Evolutionary conservation across 2,113 vertebrate species (phyloP).

Genomic region (Hucho hucho): DNA sequence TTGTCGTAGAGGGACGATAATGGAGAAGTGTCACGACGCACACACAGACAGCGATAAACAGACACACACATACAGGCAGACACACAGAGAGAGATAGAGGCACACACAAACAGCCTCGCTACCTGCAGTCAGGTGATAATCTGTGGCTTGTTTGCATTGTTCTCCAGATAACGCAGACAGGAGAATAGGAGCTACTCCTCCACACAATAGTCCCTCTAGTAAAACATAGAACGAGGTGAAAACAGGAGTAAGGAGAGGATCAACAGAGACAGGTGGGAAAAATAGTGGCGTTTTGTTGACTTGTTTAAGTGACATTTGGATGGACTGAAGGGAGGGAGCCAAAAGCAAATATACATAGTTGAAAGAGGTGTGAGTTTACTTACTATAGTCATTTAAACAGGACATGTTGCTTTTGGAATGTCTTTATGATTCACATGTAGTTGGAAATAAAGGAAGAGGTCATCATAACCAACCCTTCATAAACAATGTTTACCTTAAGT

Average conservation of each 20-base stretch:
- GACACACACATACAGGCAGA: background rate
- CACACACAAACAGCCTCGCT: slow-evolving; percentile 1
- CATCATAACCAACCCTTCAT: background rate
- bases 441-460: too few species aligned
- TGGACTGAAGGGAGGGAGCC: background rate
- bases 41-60: background rate
- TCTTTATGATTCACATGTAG: too few species aligned
- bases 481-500: background rate
- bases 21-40: slow-evolving; percentile 19
- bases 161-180: slow-evolving; percentile 38
- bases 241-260: background rate
- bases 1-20: background rate
- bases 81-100: slow-evolving; percentile 15
- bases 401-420: too few species aligned
- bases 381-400: too few species aligned
- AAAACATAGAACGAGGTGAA: background rate
- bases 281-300: background rate
- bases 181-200: background rate
- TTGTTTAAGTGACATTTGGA: background rate
- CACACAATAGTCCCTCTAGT: background rate
- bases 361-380: background rate
- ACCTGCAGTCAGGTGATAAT: slow-evolving; percentile 31
- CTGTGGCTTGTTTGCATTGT: slow-evolving; percentile 39
- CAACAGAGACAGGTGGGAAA: background rate
- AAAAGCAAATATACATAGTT: background rate